Evolutionary conservation across 2,888 invertebrate species (phyloP).

Genomic region (Cryptus armator): DNA sequence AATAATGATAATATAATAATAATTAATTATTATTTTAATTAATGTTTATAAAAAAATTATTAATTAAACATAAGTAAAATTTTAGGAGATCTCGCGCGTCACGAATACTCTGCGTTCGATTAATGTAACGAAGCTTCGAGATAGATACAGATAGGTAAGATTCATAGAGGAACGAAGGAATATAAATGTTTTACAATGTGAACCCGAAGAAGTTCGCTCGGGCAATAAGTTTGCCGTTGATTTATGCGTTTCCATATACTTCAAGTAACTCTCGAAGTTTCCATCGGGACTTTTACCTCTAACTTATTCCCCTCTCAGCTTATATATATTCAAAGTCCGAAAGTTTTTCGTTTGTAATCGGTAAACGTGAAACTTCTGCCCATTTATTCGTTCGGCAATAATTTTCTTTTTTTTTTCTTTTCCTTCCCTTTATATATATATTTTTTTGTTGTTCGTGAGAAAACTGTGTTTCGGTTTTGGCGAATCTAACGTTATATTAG

Average conservation of each 20-base stretch:
- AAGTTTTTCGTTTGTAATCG: constrained; percentile 51
- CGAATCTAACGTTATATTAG: neutral
- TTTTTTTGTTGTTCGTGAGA: too few relatives aligned
- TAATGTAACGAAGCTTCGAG: neutral
- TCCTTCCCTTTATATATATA: neutral
- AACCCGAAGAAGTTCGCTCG: constrained; percentile 44
- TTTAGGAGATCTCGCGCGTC: neutral
- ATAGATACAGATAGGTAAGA: neutral
- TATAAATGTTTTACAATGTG: constrained; percentile 59
- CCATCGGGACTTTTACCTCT: constrained; percentile 37
- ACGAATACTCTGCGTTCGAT: too few relatives aligned
- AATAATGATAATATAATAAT: too few relatives aligned
- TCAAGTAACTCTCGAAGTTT: constrained; percentile 43
- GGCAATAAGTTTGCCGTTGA: constrained; percentile 57
- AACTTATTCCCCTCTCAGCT: constrained; percentile 39
- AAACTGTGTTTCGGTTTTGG: constrained; percentile 9
- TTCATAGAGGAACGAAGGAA: constrained; percentile 44
- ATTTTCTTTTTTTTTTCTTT: constrained; percentile 22
- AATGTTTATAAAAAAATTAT: too few relatives aligned
- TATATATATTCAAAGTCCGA: constrained; percentile 25
- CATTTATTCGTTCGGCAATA: constrained; percentile 55
- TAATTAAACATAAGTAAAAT: constrained; percentile 50
- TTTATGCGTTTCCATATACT: constrained; percentile 45
- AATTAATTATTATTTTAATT: too few relatives aligned
- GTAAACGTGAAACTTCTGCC: constrained; percentile 21